Conservation (phyloP, 2,797 vertebrate genomes). For the Sebastes wilsoni region DNA sequence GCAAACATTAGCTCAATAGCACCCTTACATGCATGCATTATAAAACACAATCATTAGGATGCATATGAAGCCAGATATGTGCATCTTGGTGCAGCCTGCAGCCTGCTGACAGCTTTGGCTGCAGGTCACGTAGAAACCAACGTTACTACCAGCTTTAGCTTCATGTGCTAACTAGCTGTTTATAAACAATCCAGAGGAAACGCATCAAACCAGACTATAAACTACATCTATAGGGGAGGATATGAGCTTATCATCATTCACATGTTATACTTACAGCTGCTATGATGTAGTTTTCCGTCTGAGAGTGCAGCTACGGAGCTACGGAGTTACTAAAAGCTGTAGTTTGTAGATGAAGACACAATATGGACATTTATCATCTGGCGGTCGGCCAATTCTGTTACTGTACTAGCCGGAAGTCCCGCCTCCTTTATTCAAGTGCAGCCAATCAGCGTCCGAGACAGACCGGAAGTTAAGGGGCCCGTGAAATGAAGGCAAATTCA, state of each 20-base stretch:
- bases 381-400: conserved; percentile 60
- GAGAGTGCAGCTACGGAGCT: conserved; percentile 25
- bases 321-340: conserved; percentile 11
- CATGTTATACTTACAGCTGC: conserved; percentile 55
- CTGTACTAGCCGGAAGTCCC: conserved; percentile 48
- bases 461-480: conserved; percentile 40
- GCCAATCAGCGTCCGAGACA: conserved; percentile 35
- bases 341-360: conserved; percentile 27
- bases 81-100: not conserved
- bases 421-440: not conserved
- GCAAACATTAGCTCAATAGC: not conserved
- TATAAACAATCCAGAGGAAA: conserved; percentile 25
- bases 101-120: conserved; percentile 35
- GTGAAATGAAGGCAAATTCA: not conserved
- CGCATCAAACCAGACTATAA: conserved; percentile 8
- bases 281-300: not conserved
- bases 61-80: not conserved
- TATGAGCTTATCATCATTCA: not conserved
- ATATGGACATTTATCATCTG: conserved; percentile 59
- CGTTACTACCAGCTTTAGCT: conserved; percentile 55
- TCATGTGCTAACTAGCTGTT: conserved; percentile 67
- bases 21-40: not conserved
- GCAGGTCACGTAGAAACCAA: conserved; percentile 11
- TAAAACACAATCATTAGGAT: not conserved
- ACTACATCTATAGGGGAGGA: not conserved